Base-by-base conservation (phyloP, 2,113 vertebrate species). In the Rissa tridactyla region DNA sequence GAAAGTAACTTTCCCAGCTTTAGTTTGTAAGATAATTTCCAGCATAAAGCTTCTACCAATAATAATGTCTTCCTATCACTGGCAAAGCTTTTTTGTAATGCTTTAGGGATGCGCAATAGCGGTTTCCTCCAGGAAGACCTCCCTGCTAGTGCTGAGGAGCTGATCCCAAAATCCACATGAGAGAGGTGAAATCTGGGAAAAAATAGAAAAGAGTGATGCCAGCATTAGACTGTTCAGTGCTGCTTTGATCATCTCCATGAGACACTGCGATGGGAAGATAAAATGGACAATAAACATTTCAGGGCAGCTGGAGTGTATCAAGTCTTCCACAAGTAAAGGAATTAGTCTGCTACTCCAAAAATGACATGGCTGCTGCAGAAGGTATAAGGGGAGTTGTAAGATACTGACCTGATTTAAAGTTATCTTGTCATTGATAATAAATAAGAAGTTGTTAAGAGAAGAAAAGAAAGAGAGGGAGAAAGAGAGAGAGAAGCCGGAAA, bases 251-350 rank as follows among this genome's bases (percentile, higher is more conserved):
- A 0, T 82, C 29, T 93, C 61, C 17, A 14, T 81, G 80, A 93
- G 65, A 72, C 52, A 76, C 34, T 75, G 62, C 77, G 76, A 92
- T 88, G 64, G 34, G 47, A 21, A 78, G 61, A 84, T 86, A 76
- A 96, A 94, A 94, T n/a, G 73, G 65, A 32, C 27, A 69, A 72
- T 76, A 92, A 91, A 91, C 26, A 38, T 84, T 92, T 77, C 54
- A 75, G 71, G 30, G 30, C 46, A 96, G 58, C 58, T 94, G 66
- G 66, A 75, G 15, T 78, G 6, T 82, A 85, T 94, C 88, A 80
- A 60, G 18, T 78, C 58, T 91, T 46, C 58, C 58, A 76, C 49
- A 91, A 42, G 55, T 87, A 82, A 88, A 85, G 25, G 27, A 90
- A 80, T 89, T 79, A 52, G 47, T 86, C 68, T 81, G 40, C 44